Conservation (phyloP, 2,113 vertebrate genomes). For the Indicator maculatus region DNA sequence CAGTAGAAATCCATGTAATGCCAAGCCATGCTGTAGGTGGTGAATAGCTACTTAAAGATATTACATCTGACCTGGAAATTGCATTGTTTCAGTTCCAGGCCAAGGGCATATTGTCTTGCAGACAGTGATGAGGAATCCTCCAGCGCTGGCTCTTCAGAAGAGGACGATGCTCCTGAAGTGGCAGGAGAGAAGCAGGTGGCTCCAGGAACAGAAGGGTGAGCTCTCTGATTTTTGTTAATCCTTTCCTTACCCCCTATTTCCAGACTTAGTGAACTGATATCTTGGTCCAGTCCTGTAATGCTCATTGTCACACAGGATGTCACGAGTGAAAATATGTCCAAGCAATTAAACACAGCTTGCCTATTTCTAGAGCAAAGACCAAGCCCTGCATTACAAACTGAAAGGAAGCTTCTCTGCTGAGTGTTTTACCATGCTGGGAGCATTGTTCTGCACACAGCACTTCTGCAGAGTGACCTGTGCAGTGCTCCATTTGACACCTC, state of each 20-base stretch:
- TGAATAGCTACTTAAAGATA: neutral
- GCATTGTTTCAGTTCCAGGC: slow-evolving; percentile 81
- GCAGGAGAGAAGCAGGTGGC: slow-evolving; percentile 84
- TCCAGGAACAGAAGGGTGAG: slow-evolving; percentile 90
- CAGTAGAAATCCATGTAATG: neutral
- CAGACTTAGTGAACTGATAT: neutral
- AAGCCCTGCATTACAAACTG: neutral
- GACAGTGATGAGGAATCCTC: slow-evolving; percentile 99
- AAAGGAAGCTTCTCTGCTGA: neutral
- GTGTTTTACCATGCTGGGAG: neutral
- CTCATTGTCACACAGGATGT: neutral
- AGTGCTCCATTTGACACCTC: neutral
- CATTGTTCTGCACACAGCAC: neutral
- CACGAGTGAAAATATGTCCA: neutral
- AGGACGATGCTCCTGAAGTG: slow-evolving; percentile 90
- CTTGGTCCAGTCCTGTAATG: neutral
- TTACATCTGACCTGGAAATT: slow-evolving; percentile 36
- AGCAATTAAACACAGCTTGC: accelerated
- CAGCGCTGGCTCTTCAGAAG: slow-evolving; percentile 96
- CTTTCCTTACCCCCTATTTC: accelerated
- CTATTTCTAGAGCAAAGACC: neutral
- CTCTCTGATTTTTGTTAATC: neutral
- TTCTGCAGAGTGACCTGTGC: neutral
- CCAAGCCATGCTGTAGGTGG: neutral
- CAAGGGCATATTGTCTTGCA: slow-evolving; percentile 91